These are phyloP conservation scores for Euphydryas editha DNA, from an alignment of 2,888 invertebrate genomes.

Conservation along the genomic window DNA sequence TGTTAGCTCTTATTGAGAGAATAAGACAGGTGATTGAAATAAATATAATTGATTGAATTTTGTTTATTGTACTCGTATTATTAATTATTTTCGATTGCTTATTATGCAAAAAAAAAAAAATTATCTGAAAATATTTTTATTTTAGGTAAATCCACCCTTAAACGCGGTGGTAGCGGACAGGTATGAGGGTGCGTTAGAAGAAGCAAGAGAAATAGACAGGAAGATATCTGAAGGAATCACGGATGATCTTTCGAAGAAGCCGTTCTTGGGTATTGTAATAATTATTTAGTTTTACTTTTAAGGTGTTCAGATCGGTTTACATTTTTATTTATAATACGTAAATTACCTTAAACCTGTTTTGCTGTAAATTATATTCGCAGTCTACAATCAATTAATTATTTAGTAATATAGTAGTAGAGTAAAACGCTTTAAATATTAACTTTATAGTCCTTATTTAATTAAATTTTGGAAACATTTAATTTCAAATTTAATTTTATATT, in stretches of 20 bases:
- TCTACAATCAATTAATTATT: too few species aligned
- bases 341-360: too few species aligned
- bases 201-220: conserved; percentile 90
- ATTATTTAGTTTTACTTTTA: background rate
- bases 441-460: too few species aligned
- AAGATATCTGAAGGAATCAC: conserved; percentile 84
- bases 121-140: background rate
- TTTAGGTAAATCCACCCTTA: conserved; percentile 86
- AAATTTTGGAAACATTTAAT: too few species aligned
- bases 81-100: background rate
- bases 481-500: too few species aligned
- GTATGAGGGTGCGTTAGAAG: conserved; percentile 89
- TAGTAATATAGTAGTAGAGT: too few species aligned
- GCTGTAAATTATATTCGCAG: too few species aligned
- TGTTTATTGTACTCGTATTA: background rate
- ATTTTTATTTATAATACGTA: too few species aligned
- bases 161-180: conserved; percentile 93
- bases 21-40: conserved; percentile 85
- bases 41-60: background rate
- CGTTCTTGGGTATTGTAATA: conserved; percentile 85
- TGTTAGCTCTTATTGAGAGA: conserved; percentile 89
- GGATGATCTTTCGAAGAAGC: conserved; percentile 86
- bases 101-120: background rate
- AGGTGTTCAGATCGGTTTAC: background rate
- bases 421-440: too few species aligned